Evolutionary conservation across 2,797 vertebrate genomes (phyloP).

Genomic region (Silurus aristotelis): DNA sequence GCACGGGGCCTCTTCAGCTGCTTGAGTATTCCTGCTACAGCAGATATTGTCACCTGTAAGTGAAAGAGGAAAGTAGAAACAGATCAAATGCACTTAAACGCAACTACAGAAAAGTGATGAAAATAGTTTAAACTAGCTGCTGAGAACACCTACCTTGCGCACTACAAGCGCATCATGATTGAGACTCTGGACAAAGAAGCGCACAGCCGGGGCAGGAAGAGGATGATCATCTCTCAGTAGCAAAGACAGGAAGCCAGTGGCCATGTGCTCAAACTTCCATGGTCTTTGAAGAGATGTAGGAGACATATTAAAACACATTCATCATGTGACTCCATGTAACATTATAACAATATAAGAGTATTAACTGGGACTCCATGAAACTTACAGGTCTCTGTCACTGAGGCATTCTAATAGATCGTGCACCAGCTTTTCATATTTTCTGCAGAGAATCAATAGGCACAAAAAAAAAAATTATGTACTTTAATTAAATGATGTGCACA

Average conservation of each 20-base stretch:
- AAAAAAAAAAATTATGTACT: not conserved
- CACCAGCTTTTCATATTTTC: constrained; percentile 92
- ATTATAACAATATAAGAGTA: constrained; percentile 7
- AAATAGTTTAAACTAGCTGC: not conserved
- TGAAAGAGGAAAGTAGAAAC: not conserved
- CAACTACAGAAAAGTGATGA: not conserved
- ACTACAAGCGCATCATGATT: constrained; percentile 92
- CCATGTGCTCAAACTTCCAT: constrained; percentile 98
- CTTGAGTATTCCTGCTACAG: constrained; percentile 90
- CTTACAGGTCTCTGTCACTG: constrained; percentile 90
- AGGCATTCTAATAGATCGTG: constrained; percentile 88
- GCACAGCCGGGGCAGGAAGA: constrained; percentile 84
- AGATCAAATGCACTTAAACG: not conserved
- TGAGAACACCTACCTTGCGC: constrained; percentile 81
- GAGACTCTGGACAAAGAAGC: constrained; percentile 90
- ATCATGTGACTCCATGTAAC: not conserved
- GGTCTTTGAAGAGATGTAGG: constrained; percentile 71
- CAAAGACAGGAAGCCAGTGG: constrained; percentile 88
- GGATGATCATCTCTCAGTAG: constrained; percentile 90
- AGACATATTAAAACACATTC: not conserved
- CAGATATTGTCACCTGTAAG: constrained; percentile 88
- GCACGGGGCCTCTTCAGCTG: constrained; percentile 87
- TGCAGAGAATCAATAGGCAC: constrained; percentile 59
- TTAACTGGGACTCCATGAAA: not conserved
- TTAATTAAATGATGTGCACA: not conserved